Base-by-base conservation (phyloP, 2,797 vertebrate species). In the Crypturellus tataupa region DNA sequence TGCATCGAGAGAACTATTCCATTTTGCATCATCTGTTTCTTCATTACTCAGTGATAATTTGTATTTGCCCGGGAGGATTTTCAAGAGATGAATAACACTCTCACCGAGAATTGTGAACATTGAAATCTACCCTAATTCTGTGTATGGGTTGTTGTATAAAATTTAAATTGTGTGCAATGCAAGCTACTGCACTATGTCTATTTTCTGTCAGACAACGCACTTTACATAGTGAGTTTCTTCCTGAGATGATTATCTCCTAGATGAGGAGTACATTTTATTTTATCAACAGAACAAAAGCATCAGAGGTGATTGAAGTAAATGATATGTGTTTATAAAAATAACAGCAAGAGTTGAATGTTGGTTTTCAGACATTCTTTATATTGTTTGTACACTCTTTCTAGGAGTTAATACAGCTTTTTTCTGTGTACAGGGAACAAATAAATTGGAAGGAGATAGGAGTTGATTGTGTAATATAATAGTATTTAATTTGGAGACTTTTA, bases 41-140 rank as follows among this genome's bases (percentile, higher is more conserved):
- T 93, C 77, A 85, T 94, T 82, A 85, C 63, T 95, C 76, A 73
- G 88, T 96, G 94, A 84, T 94, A 92, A 92, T 94, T 89, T 89
- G 84, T 95, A 91, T 94, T 94, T 97, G 91, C 95, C 95, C 90
- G 76, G 84, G 94, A 95, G 95, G 95, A 90, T 96, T 96, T 97
- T 86, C 70, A 59, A 55, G 86, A 73, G 88, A 92, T 89, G 65
- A 79, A 92, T 72, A 67, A 82, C 87, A 69, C 56, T 87, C 81
- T 65, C 85, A 42, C 78, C 1, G 42, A 90, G 85, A 90, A 79
- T 93, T 83, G 68, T 56, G 90, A 83, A 81, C 87, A 78, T 27
- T 77, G 93, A 91, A 76, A 42, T 95, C 93, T 85, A 79, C 53
- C 10, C 91, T 96, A 86, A 92, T 93, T 91, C 49, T 87, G 47